Percentiles rank a stretch among this genome's conserved stretches.
Conservation (phyloP, 1,140 invertebrate genomes). For the Platyscapa corneri region DNA sequence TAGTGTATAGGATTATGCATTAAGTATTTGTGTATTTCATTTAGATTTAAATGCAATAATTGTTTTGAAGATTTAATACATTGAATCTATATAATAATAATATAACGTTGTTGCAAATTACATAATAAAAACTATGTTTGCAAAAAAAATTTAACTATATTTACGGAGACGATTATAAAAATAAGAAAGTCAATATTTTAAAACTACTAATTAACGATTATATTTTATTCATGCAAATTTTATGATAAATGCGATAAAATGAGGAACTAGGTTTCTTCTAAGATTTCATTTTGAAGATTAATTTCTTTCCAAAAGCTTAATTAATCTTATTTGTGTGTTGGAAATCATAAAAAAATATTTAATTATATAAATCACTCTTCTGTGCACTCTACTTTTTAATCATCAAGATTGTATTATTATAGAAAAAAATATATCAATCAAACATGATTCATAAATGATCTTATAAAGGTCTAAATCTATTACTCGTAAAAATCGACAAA, state of each 20-base stretch:
- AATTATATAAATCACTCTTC: neutral
- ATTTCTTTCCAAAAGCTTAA: neutral
- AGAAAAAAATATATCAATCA: no score
- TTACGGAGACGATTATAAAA: no score
- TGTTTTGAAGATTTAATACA: no score
- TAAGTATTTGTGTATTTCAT: no score
- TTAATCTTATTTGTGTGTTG: neutral
- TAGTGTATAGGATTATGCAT: no score
- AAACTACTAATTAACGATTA: neutral
- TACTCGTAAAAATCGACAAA: neutral
- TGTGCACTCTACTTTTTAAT: neutral
- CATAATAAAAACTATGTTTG: no score
- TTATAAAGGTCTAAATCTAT: neutral
- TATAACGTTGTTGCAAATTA: no score
- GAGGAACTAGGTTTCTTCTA: neutral
- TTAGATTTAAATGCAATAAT: no score
- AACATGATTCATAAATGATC: neutral
- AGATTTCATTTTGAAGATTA: slow-evolving; percentile 11
- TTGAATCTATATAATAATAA: no score
- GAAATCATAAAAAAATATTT: neutral
- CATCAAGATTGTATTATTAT: neutral
- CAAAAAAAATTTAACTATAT: no score
- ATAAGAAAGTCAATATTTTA: neutral
- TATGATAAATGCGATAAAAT: neutral
- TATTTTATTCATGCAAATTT: neutral